Evolutionary conservation across 2,113 vertebrate species (phyloP).

Genomic region (Cochlearius cochlearius): DNA sequence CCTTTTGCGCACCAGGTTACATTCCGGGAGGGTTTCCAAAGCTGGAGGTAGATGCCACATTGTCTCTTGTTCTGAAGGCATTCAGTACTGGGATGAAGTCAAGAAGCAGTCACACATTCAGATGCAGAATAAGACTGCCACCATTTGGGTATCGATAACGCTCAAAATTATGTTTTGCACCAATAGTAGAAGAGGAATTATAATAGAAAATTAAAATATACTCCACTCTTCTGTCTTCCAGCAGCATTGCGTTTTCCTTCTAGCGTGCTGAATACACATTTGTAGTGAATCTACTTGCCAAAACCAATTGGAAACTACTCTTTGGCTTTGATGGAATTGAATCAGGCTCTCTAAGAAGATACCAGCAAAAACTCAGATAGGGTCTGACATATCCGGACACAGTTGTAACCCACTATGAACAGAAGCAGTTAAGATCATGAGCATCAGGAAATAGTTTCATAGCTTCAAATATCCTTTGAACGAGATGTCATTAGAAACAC

Average conservation of each 20-base stretch:
- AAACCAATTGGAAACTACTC: background rate
- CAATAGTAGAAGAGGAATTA: background rate
- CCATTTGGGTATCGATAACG: background rate
- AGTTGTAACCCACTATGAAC: background rate
- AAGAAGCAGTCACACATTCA: background rate
- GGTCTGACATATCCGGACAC: background rate
- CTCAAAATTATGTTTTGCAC: background rate
- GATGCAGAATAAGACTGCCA: background rate
- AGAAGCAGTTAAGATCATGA: background rate
- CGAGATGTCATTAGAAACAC: background rate
- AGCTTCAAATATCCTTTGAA: background rate
- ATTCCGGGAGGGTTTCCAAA: background rate
- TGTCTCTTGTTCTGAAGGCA: background rate
- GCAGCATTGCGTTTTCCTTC: background rate
- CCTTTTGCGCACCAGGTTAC: background rate
- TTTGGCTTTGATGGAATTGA: background rate
- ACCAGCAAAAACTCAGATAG: background rate
- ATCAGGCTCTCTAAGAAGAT: background rate
- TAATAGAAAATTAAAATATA: background rate
- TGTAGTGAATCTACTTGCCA: background rate
- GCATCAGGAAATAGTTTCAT: background rate
- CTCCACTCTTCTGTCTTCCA: background rate
- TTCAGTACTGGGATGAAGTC: background rate
- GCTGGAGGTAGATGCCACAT: background rate
- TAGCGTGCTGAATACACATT: background rate